Evolutionary conservation across 2,888 invertebrate genomes (phyloP).

Genomic region (Cyclophora albipunctata): DNA sequence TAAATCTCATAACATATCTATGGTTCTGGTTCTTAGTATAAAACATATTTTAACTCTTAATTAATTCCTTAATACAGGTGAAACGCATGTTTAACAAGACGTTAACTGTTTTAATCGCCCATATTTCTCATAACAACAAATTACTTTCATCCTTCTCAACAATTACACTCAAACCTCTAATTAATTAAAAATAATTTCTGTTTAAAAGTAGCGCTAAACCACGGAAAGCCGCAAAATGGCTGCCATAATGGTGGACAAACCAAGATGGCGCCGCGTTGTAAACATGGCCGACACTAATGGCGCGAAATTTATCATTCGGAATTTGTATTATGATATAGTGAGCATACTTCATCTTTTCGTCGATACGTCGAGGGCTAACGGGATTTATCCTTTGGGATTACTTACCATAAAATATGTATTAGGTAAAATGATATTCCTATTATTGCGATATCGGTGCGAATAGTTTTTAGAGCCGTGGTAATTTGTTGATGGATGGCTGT

Average conservation of each 20-base stretch:
- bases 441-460: no score
- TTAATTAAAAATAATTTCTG: conserved; percentile 16
- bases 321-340: conserved; percentile 4
- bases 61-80: no score
- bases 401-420: not conserved
- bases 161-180: conserved; percentile 3
- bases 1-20: no score
- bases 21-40: no score
- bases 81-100: no score
- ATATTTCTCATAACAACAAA: no score
- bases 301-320: conserved; percentile 20
- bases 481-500: no score
- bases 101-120: no score
- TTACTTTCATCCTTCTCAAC: not conserved
- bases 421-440: not conserved
- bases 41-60: no score
- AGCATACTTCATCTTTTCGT: conserved; percentile 5
- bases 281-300: conserved; percentile 21
- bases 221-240: conserved; percentile 20
- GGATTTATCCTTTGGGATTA: not conserved
- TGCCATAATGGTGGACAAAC: conserved; percentile 19
- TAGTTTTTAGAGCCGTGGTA: no score
- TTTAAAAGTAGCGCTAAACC: conserved; percentile 24
- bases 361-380: conserved; percentile 1
- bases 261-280: conserved; percentile 24